Evolutionary conservation across 1,140 invertebrate species (phyloP), one percentile per base, ranked within the genome.

Genomic region (Drosophila tsacasi): DNA sequence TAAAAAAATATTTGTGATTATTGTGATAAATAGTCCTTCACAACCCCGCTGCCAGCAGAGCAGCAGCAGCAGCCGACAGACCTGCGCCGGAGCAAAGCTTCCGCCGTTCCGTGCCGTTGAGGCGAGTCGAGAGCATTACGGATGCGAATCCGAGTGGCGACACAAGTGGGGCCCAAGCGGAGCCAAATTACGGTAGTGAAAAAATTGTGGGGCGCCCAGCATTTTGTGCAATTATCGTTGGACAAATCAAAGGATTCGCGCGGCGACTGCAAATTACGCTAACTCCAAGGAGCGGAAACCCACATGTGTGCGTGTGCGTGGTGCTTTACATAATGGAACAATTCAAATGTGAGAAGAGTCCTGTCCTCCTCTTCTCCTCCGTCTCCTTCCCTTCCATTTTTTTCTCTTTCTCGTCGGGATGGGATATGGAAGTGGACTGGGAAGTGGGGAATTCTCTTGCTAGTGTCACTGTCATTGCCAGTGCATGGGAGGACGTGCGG

Each of bases 381-480:
- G 32, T 54, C 21, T 55, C 65, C 49, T 32, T 75, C 37, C 37
- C 52, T 19, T 21, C 19, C 5, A 13, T 35, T 19, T 32, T 52
- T 55, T 46, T 80, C 46, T n/a, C 54, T n/a, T 25, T 40, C 54
- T 39, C 54, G 54, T 39, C 35, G 35, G 21, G 27, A 66, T 40
- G 39, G 25, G 40, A 59, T 69, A 35, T 23, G 37, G 35, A 30
- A 27, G 49, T 13, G 49, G 25, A 30, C 49, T 12, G 49, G 35
- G 23, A 35, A 19, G 15, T 19, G 27, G 39, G 44, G 50, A 17
- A 71, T 46, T 62, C 72, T 73, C 68, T 75, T 81, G 85, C 83
- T 89, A 90, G 84, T 89, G 78, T 89, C 85, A 89, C 81, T 90
- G 81, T 90, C 83, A 86, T 85, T 85, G 83, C 75, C 80, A 87